Evolutionary conservation across 2,797 vertebrate species (phyloP).

Genomic region (Morelia viridis): DNA sequence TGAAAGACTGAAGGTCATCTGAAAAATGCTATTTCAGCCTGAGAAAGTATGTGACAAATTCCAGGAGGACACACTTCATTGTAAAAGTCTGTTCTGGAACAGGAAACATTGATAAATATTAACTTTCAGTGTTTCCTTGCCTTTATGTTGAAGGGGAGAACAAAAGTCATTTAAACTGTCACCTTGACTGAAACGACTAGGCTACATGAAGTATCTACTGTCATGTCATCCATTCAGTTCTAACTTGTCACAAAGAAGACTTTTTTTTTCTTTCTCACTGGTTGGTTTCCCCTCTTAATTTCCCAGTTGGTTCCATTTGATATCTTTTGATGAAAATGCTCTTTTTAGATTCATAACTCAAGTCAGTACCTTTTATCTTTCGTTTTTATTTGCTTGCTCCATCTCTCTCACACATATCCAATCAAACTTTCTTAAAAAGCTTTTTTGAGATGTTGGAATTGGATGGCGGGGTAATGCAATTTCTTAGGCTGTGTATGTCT

Average conservation of each 20-base stretch:
- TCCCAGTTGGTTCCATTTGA: slow-evolving; percentile 16
- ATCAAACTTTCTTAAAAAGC: slow-evolving; percentile 2
- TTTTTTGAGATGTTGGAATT: not conserved
- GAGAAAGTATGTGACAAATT: slow-evolving; percentile 7
- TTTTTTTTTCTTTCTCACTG: not conserved
- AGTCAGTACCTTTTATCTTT: slow-evolving; percentile 13
- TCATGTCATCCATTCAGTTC: slow-evolving; percentile 10
- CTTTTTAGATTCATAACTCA: slow-evolving; percentile 35
- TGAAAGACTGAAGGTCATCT: not conserved
- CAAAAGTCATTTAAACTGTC: slow-evolving; percentile 28
- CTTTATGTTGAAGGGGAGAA: not conserved
- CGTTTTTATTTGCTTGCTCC: not conserved
- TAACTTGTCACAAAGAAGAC: not conserved
- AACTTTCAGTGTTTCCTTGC: slow-evolving; percentile 13
- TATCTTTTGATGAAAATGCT: slow-evolving; percentile 10
- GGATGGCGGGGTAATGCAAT: not conserved
- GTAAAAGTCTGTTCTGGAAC: not conserved
- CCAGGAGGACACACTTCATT: not conserved
- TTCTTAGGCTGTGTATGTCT: not conserved
- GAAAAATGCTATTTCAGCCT: not conserved
- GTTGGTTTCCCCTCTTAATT: not conserved
- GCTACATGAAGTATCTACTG: slow-evolving; percentile 12
- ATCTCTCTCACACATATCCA: not conserved
- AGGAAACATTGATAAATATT: not conserved
- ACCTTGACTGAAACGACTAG: slow-evolving; percentile 21